These are phyloP conservation scores for Coremacera marginata DNA, from an alignment of 2,888 invertebrate species.

Conservation along the genomic window DNA sequence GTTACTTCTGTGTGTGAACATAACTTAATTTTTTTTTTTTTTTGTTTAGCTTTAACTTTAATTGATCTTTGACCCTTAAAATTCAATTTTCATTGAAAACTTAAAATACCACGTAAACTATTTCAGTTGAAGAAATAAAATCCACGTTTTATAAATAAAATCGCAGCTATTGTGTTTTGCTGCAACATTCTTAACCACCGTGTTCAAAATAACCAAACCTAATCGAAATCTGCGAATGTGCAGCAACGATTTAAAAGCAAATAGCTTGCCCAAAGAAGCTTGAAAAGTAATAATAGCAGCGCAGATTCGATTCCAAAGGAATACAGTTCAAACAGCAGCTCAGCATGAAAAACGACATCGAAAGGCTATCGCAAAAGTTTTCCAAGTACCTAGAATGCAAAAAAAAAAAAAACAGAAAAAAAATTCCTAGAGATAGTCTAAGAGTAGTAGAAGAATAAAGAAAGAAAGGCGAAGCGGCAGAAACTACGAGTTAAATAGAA, in stretches of 20 bases:
- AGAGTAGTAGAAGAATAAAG: neutral
- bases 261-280: neutral
- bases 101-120: neutral
- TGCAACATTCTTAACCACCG: neutral
- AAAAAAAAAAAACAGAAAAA: neutral
- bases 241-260: neutral
- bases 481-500: slow-evolving; percentile 31
- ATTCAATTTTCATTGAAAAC: too few species aligned
- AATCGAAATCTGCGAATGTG: neutral
- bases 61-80: too few species aligned
- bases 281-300: neutral
- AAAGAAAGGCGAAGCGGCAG: neutral
- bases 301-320: slow-evolving; percentile 14
- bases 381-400: neutral
- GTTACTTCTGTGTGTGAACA: too few species aligned
- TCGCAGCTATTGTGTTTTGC: neutral
- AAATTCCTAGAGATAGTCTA: neutral
- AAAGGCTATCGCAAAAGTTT: slow-evolving; percentile 19
- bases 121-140: neutral
- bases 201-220: neutral
- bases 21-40: too few species aligned
- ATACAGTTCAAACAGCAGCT: slow-evolving; percentile 18
- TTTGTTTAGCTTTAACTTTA: too few species aligned
- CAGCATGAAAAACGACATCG: slow-evolving; percentile 38
- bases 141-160: neutral